A percentile compares a stretch with the other conserved stretches of the same genome.
phyloP scores from a whole-genome alignment of 2,797 vertebrate genomes.

The Delichon dasypus region DNA sequence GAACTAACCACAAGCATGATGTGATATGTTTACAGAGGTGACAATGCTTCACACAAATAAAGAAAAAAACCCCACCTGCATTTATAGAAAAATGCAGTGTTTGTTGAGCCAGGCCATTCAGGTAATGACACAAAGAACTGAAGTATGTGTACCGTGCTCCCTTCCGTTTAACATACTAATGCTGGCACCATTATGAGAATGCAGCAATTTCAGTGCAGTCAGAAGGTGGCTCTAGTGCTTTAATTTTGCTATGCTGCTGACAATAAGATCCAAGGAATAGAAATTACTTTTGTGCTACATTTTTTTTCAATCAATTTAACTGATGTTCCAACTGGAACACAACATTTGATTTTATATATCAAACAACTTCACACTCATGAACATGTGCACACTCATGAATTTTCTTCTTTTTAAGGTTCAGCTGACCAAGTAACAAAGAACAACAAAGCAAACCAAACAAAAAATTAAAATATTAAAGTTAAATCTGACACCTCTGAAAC shows the following conservation, averaged over 20 bases:
- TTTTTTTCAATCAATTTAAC: constrained; percentile 65
- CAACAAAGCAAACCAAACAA: not conserved
- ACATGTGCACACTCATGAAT: not conserved
- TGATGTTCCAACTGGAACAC: constrained; percentile 58
- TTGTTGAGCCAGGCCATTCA: constrained; percentile 50
- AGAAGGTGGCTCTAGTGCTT: constrained; percentile 96
- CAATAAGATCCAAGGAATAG: constrained; percentile 72
- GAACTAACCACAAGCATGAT: not conserved
- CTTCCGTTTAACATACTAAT: constrained; percentile 57
- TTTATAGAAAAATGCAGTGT: constrained; percentile 1
- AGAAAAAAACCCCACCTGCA: fast-evolving
- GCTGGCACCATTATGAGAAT: constrained; percentile 51
- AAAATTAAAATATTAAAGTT: constrained; percentile 2
- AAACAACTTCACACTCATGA: not conserved
- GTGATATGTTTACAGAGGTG: constrained; percentile 3
- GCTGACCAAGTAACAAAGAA: not conserved
- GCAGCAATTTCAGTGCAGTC: constrained; percentile 84
- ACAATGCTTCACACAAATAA: not conserved
- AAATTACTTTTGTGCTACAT: constrained; percentile 66
- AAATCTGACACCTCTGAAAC: not conserved
- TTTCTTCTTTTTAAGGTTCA: constrained; percentile 37
- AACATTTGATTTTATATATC: constrained; percentile 62
- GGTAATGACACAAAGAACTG: constrained; percentile 59
- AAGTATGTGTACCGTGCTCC: constrained; percentile 21
- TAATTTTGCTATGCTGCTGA: constrained; percentile 84